These are phyloP conservation scores for Epinephelus cyanopodus DNA, from an alignment of 2,113 vertebrate genomes.

Conservation along the genomic window DNA sequence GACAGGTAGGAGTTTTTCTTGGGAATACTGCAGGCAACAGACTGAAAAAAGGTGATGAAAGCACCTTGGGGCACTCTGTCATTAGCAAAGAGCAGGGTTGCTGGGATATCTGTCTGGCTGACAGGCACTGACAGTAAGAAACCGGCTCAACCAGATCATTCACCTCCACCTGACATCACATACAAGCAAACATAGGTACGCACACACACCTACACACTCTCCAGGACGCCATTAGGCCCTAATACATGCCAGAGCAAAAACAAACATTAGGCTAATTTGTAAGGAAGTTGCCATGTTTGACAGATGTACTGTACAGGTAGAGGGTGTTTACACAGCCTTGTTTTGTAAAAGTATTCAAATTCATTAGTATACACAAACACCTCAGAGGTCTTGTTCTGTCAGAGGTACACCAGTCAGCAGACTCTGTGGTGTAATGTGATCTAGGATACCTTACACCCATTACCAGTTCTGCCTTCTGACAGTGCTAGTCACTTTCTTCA, in stretches of 20 bases:
- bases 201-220: conserved; percentile 26
- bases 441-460: conserved; percentile 36
- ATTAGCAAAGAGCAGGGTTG: conserved; percentile 26
- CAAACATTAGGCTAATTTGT: conserved; percentile 10
- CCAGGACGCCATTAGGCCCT: not conserved
- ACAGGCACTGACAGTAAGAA: conserved; percentile 50
- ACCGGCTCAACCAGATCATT: conserved; percentile 75
- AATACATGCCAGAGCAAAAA: conserved; percentile 22
- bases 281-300: conserved; percentile 18
- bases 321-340: conserved; percentile 21
- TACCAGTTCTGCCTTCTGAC: conserved; percentile 30
- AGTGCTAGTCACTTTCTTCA: conserved; percentile 3
- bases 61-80: conserved; percentile 17
- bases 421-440: conserved; percentile 59
- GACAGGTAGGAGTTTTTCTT: conserved; percentile 6
- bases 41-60: conserved; percentile 18
- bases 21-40: conserved; percentile 28
- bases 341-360: conserved; percentile 10
- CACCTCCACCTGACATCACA: conserved; percentile 29
- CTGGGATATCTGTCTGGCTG: conserved; percentile 44
- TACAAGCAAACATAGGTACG: conserved; percentile 19
- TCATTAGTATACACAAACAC: conserved; percentile 33
- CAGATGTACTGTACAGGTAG: not conserved
- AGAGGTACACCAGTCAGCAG: conserved; percentile 17
- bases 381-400: conserved; percentile 27